Conservation (phyloP, 2,888 invertebrate genomes). For the Drosophila cyrtoloma region DNA sequence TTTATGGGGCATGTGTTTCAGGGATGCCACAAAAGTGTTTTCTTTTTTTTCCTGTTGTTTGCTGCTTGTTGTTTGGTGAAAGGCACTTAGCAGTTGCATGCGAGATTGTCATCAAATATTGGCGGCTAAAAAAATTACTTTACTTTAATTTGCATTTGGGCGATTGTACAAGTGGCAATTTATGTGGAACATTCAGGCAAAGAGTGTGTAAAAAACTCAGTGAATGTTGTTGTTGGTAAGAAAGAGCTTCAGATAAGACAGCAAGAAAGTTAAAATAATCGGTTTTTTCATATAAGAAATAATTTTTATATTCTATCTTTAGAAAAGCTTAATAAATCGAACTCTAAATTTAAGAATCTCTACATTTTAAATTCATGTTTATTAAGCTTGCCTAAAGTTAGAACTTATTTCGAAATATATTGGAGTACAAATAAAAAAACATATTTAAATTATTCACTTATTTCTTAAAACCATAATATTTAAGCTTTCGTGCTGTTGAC, state of each 20-base stretch:
- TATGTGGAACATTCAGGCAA: constrained; percentile 44
- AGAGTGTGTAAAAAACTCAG: neutral
- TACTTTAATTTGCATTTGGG: constrained; percentile 34
- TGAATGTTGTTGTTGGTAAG: neutral
- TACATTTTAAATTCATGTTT: neutral
- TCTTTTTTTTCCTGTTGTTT: constrained; percentile 7
- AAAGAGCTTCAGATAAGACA: neutral
- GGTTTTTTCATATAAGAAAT: neutral
- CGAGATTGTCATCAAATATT: constrained; percentile 59
- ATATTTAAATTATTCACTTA: neutral
- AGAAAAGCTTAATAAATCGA: neutral
- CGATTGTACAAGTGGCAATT: constrained; percentile 44
- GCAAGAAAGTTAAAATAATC: neutral
- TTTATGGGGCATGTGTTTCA: constrained; percentile 53
- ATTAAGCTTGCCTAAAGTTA: neutral
- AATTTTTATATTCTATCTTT: neutral
- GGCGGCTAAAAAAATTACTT: constrained; percentile 39
- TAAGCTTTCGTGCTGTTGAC: neutral
- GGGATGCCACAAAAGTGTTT: constrained; percentile 62
- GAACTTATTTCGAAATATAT: neutral
- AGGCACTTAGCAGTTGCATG: constrained; percentile 54
- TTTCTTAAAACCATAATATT: neutral
- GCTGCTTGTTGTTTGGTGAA: constrained; percentile 38
- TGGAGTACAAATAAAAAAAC: neutral
- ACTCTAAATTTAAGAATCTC: neutral